Conservation (phyloP, 1,140 invertebrate species). For the Neuroterus valhalla region DNA sequence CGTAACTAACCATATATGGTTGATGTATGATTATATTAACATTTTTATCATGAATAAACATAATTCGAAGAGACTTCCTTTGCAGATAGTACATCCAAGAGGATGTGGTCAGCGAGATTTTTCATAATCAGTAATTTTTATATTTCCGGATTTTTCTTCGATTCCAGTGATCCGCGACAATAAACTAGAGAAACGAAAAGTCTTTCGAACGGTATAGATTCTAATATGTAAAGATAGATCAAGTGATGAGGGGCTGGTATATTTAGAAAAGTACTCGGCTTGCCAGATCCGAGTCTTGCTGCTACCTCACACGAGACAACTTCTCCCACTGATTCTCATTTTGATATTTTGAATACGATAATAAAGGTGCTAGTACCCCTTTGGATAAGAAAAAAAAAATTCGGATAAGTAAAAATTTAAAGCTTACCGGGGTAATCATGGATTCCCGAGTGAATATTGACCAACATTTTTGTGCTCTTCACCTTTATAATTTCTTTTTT, state of each 20-base stretch:
- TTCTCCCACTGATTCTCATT: slow-evolving; percentile 51
- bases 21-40: too few species aligned
- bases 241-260: slow-evolving; percentile 72
- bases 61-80: too few species aligned
- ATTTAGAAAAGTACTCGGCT: slow-evolving; percentile 74
- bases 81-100: too few species aligned
- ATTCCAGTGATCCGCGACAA: slow-evolving; percentile 10
- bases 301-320: slow-evolving; percentile 56
- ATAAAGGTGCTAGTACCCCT: slow-evolving; percentile 42
- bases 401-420: too few species aligned
- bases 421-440: too few species aligned
- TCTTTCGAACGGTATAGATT: slow-evolving; percentile 69
- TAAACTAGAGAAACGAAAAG: slow-evolving; percentile 42
- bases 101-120: too few species aligned
- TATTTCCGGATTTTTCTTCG: slow-evolving; percentile 10
- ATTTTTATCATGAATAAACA: too few species aligned
- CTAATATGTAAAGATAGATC: slow-evolving; percentile 75
- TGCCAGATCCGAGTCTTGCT: slow-evolving; percentile 70
- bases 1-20: too few species aligned
- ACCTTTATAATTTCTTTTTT: too few species aligned
- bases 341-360: slow-evolving; percentile 45
- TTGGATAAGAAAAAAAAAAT: too few species aligned
- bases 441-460: too few species aligned
- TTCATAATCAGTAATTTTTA: not conserved
- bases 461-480: too few species aligned